A percentile compares a stretch with the other conserved stretches of the same genome.
Conservation (phyloP, 2,888 invertebrate species). For the Conus canariensis region DNA sequence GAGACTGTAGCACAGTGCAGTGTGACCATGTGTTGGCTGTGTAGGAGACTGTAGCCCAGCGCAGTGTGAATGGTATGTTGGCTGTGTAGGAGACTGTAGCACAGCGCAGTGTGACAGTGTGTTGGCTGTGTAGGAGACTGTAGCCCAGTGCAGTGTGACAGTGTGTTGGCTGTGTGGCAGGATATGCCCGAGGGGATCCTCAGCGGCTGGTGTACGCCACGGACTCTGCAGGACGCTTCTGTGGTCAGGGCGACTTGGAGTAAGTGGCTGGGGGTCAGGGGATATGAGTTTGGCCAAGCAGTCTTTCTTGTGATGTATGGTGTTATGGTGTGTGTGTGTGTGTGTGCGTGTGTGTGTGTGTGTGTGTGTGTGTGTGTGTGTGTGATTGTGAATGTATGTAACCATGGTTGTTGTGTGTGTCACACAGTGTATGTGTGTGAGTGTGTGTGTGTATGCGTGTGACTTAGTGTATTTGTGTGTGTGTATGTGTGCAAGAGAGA, state of each 20-base stretch:
- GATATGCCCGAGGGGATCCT: conserved; percentile 86
- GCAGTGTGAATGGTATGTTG: no score
- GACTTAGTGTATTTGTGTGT: neutral
- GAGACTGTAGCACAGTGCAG: no score
- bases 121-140: no score
- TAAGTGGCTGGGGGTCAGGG: conserved; percentile 53
- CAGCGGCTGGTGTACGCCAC: conserved; percentile 87
- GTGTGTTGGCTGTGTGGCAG: conserved; percentile 35
- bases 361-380: neutral
- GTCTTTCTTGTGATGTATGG: no score
- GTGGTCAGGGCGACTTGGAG: conserved; percentile 81
- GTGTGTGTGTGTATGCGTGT: neutral
- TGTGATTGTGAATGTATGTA: neutral
- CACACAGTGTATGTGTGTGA: neutral
- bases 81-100: no score
- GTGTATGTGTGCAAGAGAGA: neutral
- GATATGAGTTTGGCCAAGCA: neutral
- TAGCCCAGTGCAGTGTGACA: no score
- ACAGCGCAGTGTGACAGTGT: no score
- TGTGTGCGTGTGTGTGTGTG: neutral
- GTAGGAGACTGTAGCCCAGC: no score
- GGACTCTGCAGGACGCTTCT: conserved; percentile 89
- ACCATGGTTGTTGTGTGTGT: neutral
- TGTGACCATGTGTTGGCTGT: no score
- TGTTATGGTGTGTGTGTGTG: neutral